Base-by-base conservation (phyloP, 2,797 vertebrate genomes). In the Galago senegalensis region DNA sequence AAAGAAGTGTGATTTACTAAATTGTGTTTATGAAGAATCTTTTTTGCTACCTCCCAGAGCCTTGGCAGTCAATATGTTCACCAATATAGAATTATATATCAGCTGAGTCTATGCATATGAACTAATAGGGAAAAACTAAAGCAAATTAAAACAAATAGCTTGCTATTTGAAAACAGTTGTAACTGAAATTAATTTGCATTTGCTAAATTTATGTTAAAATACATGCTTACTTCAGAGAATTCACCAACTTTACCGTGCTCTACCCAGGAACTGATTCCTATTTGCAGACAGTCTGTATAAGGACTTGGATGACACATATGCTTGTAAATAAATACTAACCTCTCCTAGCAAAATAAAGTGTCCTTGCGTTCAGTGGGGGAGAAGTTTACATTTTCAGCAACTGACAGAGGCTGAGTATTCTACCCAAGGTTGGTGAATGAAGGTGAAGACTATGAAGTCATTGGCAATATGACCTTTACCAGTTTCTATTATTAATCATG, bases 161-260 rank as follows among this genome's bases (percentile, higher is more conserved):
- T 87, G 21, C 12, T 53, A 29, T 29, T 91, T 91, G 20, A 14
- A 81, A 91, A 70, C 25, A 93, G 49, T 29, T 58, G 61, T 25
- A 83, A 86, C 61, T 87, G 13, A n/a, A 86, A 40, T 91, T 14
- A 77, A 92, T 79, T 76, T 95, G 18, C 21, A 12, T 72, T 76
- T 77, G 25, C n/a, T 49, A 65, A 16, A 56, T 58, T 83, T 89
- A 20, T 70, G n/a, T 73, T 72, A 75, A 94, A 87, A 93, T 80
- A 34, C 2, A 37, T 37, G 5, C 13, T 37, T 72, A 40, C 23
- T 43, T 76, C 20, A 56, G 3, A 27, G 56, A 85, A 85, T 63
- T 85, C 29, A 56, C 67, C 34, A 34, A 25, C 31, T 23, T 82
- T 53, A 43, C 25, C 49, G 49, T 49, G 27, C 37, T 86, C 16